Evolutionary conservation across 2,113 vertebrate species (phyloP), one percentile per base, ranked within the genome.

Genomic region (Peucedramus taeniatus): DNA sequence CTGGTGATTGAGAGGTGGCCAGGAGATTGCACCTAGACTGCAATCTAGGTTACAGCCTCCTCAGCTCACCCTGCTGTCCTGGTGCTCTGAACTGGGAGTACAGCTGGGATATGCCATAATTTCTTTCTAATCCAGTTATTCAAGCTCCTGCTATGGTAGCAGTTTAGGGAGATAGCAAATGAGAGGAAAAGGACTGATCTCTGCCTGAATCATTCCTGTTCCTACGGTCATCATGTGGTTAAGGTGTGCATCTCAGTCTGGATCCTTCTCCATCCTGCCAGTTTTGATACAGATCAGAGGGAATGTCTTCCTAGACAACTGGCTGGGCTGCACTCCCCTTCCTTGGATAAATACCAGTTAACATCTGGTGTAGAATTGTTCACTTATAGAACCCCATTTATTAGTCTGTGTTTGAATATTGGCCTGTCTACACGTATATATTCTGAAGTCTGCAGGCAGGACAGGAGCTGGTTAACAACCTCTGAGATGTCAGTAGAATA

Each of bases 121-220:
- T 76, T 53, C 50, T 37, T 87, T 60, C 66, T 35, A 28, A 65
- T 75, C 35, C 57, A 45, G 31, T 6, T 17, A 12, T 31, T 35
- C 21, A 30, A 10, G 27, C 15, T 85, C 22, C 31, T 88, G 15
- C 19, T 60, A 3, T 8, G 7, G 37, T 69, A 85, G 31, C 3
- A 49, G 18, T 49, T 85, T 53, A 39, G 8, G 1, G 0, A 17
- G 11, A 66, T 2, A 68, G 27, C 0, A 9, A 28, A 50, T 64
- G 35, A 70, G 6, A 6, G n/a, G 17, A 39, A 49, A 69, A 75
- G 22, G 22, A 35, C 2, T 33, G 8, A 11, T 78, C 30, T 66
- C 30, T 89, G 18, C 22, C 20, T 76, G 61, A 8, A 23, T 63
- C 30, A 11, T 82, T 66, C 47, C n/a, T n/a, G 15, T 42, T 50